Conservation (phyloP, 2,113 vertebrate genomes). For the Zosterops hypoxanthus region DNA sequence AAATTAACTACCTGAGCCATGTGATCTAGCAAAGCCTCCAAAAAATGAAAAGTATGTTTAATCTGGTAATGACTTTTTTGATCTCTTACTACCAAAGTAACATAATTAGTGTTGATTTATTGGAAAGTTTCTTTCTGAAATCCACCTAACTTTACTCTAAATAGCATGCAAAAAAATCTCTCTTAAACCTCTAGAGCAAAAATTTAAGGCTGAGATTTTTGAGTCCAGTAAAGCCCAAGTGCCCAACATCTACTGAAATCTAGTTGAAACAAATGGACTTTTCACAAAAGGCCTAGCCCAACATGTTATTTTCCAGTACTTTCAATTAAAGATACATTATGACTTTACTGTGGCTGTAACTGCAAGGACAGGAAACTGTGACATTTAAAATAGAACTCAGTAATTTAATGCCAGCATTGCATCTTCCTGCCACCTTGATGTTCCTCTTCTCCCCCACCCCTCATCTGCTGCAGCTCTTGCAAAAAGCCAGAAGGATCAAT, state of each 20-base stretch:
- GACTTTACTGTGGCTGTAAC: background rate
- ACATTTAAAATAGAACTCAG: background rate
- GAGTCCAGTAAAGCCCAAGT: background rate
- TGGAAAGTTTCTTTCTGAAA: background rate
- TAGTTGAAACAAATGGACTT: background rate
- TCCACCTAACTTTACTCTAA: background rate
- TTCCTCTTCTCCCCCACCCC: background rate
- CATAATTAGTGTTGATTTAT: background rate
- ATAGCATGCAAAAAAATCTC: background rate
- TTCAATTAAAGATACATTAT: background rate
- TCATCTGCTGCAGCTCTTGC: background rate
- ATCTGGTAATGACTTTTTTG: constrained; percentile 9
- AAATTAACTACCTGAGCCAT: background rate
- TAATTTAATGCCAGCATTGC: background rate
- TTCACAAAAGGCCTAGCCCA: background rate
- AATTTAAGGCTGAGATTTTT: background rate
- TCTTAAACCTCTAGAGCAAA: background rate
- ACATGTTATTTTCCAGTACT: background rate
- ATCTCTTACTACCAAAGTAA: background rate
- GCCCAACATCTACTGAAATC: background rate
- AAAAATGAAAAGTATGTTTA: constrained; percentile 45
- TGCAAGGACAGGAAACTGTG: background rate
- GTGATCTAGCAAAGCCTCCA: constrained; percentile 17
- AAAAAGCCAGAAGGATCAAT: background rate
- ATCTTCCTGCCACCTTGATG: background rate